These are phyloP conservation scores for Eilema griseolum DNA, from an alignment of 2,888 invertebrate genomes.

Conservation along the genomic window DNA sequence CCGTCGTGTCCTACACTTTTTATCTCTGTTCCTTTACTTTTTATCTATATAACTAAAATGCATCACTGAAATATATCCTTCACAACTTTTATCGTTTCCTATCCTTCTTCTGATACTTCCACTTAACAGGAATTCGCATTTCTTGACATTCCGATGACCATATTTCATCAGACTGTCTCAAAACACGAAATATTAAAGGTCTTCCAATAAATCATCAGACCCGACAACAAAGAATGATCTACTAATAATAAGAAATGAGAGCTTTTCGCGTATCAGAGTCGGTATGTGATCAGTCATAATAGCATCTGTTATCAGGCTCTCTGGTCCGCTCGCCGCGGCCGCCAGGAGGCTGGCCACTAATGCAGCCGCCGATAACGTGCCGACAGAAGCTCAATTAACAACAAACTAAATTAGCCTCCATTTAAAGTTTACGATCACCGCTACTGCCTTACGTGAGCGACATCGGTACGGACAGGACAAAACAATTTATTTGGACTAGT, in stretches of 20 bases:
- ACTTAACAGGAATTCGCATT: not conserved
- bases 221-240: not conserved
- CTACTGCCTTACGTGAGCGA: constrained; percentile 83
- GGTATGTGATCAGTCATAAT: constrained; percentile 53
- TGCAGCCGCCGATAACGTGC: constrained; percentile 78
- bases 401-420: constrained; percentile 85
- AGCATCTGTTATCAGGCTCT: constrained; percentile 30
- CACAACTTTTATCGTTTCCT: too few species aligned
- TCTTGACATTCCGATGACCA: not conserved
- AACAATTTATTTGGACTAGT: not conserved
- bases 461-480: constrained; percentile 64
- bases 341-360: constrained; percentile 63
- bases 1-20: too few species aligned
- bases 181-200: not conserved
- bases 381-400: constrained; percentile 85
- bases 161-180: not conserved
- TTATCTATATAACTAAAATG: too few species aligned
- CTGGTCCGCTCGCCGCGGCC: constrained; percentile 12
- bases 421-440: constrained; percentile 85
- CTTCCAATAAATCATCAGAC: not conserved
- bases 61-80: too few species aligned
- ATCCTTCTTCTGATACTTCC: not conserved
- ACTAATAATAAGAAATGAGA: constrained; percentile 1
- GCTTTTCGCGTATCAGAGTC: constrained; percentile 46
- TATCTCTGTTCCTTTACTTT: too few species aligned